These are phyloP conservation scores for Limulus polyphemus DNA, from an alignment of 2,888 invertebrate genomes.

Conservation along the genomic window DNA sequence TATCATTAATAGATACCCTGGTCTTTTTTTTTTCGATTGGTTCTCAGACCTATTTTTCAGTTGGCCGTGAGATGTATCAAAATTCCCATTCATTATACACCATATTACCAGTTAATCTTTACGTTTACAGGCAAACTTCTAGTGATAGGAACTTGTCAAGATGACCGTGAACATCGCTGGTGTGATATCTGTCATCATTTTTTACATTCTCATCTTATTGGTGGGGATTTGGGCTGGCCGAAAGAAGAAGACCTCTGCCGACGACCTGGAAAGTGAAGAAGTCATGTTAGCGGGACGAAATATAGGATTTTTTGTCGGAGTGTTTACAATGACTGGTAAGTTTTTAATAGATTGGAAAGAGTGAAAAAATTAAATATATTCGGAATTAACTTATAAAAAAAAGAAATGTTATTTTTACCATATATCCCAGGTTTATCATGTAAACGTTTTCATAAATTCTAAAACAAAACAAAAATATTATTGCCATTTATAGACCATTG, in stretches of 20 bases:
- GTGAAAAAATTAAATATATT: background rate
- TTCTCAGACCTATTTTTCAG: no score
- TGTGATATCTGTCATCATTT: conserved; percentile 83
- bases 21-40: no score
- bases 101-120: background rate
- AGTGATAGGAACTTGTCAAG: conserved; percentile 3
- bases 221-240: conserved; percentile 97
- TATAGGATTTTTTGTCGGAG: conserved; percentile 86
- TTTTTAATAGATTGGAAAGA: conserved; percentile 3
- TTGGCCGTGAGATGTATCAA: background rate
- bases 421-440: background rate
- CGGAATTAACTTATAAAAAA: background rate
- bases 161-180: conserved; percentile 82
- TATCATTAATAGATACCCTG: no score
- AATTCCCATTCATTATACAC: background rate
- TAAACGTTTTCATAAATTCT: conserved; percentile 1
- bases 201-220: conserved; percentile 85
- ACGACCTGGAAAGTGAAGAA: conserved; percentile 51
- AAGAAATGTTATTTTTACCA: no score
- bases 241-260: conserved; percentile 53
- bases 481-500: no score
- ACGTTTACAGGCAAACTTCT: background rate
- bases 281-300: conserved; percentile 97
- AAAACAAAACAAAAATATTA: background rate
- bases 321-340: conserved; percentile 96